Evolutionary conservation across 1,140 invertebrate species (phyloP), one percentile per base, ranked within the genome.

Genomic region (Magallana ariakensis): DNA sequence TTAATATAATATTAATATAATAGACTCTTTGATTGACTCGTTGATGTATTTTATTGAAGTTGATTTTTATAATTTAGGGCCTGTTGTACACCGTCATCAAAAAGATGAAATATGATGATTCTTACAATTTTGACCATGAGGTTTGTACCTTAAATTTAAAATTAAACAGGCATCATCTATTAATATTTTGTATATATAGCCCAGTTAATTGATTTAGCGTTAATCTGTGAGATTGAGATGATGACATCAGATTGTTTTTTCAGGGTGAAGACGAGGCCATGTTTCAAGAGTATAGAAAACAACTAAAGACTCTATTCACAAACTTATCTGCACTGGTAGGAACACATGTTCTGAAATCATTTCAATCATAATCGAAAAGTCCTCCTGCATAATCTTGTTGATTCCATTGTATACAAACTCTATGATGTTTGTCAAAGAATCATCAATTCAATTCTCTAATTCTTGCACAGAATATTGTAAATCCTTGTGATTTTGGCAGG

Each of bases 211-310:
- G 3, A n/a, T n/a, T n/a, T n/a, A n/a, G 33, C 5, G 33, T 46
- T 46, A 46, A 46, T 46, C 33, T 46, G 33, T 46, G 33, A 46
- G 33, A 46, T 46, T 2, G 33, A 46, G 5, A 46, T 46, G 33
- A 46, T 4, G 33, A 46, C 33, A 2, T 46, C 33, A 46, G 33
- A 46, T 46, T 46, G n/a, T 46, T 46, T 46, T 46, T 91, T 26
- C 83, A 95, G 93, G 96, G 95, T 11, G 95, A 96, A 92, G 96
- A 96, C 85, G 96, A 96, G 92, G 95, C 95, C 16, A 94, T 94
- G 91, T 96, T 96, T 93, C 91, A 94, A 83, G 95, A 96, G 86
- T 95, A 95, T 90, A 94, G 96, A 86, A 96, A 96, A 91, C 95
- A 95, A 81, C 89, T 96, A 33, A 96, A 96, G 92, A 93, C 95